Evolutionary conservation across 2,797 vertebrate genomes (phyloP), one percentile per base, ranked within the genome.

Genomic region (Vespertilio murinus): DNA sequence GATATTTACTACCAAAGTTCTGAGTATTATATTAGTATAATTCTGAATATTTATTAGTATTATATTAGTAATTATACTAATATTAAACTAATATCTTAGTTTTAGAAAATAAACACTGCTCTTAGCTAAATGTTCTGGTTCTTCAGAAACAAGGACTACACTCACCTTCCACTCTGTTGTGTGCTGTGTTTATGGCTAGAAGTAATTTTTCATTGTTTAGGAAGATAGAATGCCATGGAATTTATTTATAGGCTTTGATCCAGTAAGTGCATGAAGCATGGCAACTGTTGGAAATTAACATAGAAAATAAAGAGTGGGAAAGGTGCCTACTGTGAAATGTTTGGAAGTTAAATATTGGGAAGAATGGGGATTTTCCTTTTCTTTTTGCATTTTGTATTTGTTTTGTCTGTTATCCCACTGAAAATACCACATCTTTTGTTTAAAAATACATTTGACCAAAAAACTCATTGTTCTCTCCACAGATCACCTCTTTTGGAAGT

Each of bases 401-500:
- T 87, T 75, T 86, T 73, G 22, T 87, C 78, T 64, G 78, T 79
- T 88, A 90, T 74, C 90, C 61, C 56, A 69, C 81, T 81, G 73
- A 80, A 88, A 95, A 77, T 93, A 65, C 67, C 49, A 0, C 9
- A 42, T 93, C 56, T 92, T 96, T 95, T n/a, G 35, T 85, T 94
- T 84, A 92, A 95, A 96, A 92, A 90, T 91, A 42, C 14, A 70
- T 80, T 90, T 88, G 67, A 85, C 56, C 23, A 35, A 78, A 89
- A 96, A 69, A 71, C 5, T n/a, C 33, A 38, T 65, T 40, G 59
- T 78, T 94, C 42, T 83, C 77, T 83, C 28, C 33, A 83, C 1
- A 5, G 30, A 54, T 82, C 22, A 47, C 69, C 35, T 75, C 73
- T 73, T 77, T 65, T 33, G 23, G 23, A 83, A 80, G 67, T 78